Percentiles rank a stretch among this genome's conserved stretches.
These are phyloP conservation scores for Papilio gigon DNA, from an alignment of 2,888 invertebrate species.

Conservation along the genomic window DNA sequence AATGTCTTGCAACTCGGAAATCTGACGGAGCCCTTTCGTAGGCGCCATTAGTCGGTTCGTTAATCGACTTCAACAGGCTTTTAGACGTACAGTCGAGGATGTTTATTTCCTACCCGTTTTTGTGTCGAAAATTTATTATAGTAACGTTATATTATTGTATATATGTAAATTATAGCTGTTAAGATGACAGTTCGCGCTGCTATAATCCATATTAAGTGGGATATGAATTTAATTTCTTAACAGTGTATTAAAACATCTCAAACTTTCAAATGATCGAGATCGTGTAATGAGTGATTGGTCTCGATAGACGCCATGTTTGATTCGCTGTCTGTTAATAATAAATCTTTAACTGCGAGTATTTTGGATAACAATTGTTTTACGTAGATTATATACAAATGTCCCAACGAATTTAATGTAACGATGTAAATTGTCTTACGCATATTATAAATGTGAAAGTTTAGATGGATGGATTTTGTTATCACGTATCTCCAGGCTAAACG, in stretches of 20 bases:
- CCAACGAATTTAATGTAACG: neutral
- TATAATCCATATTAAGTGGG: neutral
- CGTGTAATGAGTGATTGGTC: constrained; percentile 2
- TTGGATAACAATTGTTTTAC: too few relatives aligned
- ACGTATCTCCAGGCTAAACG: too few relatives aligned
- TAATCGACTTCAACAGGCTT: constrained; percentile 46
- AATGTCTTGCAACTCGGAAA: constrained; percentile 63
- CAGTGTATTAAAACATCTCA: neutral
- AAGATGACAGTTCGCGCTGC: neutral
- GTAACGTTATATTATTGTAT: neutral
- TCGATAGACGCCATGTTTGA: constrained; percentile 6
- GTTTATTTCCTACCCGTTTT: neutral
- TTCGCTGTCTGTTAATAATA: neutral
- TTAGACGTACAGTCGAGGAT: constrained; percentile 20
- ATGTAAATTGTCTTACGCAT: too few relatives aligned
- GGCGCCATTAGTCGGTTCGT: constrained; percentile 47
- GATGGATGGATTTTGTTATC: too few relatives aligned
- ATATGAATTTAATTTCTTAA: neutral
- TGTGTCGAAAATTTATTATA: neutral
- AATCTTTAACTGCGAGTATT: too few relatives aligned
- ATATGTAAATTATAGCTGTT: neutral
- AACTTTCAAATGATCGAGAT: constrained; percentile 7
- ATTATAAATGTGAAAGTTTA: too few relatives aligned
- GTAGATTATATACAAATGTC: too few relatives aligned
- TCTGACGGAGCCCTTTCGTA: constrained; percentile 35